Evolutionary conservation across 2,113 vertebrate genomes (phyloP).

Genomic region (Agelaius tricolor): DNA sequence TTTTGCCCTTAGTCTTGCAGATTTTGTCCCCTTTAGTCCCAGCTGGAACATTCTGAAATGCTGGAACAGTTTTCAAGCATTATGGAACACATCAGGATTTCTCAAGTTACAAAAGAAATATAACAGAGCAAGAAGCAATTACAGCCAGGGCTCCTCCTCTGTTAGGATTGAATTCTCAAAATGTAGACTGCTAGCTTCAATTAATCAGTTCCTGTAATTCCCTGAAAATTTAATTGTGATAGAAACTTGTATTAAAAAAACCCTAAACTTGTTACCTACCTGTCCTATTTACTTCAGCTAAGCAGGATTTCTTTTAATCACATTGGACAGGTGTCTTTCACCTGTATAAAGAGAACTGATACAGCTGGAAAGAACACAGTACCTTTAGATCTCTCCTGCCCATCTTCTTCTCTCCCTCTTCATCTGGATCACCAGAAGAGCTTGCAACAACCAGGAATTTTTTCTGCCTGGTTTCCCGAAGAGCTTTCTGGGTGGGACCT

Average conservation of each 20-base stretch:
- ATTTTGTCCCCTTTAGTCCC: neutral
- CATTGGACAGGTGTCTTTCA: neutral
- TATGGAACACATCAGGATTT: neutral
- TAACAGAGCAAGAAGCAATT: neutral
- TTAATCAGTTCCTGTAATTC: neutral
- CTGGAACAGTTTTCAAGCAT: neutral
- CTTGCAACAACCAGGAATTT: neutral
- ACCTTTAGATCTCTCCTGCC: slow-evolving; percentile 54
- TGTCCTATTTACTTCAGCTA: neutral
- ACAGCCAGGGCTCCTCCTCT: neutral
- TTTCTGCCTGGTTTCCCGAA: slow-evolving; percentile 63
- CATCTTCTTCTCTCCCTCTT: slow-evolving; percentile 30
- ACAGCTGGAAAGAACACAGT: neutral
- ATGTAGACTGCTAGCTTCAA: neutral
- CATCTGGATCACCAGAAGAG: neutral
- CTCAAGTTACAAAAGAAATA: neutral
- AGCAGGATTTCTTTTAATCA: neutral
- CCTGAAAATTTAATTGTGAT: neutral
- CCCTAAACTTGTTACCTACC: neutral
- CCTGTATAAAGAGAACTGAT: neutral
- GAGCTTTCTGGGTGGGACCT: slow-evolving; percentile 57
- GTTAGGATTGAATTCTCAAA: neutral
- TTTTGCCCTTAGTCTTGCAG: neutral
- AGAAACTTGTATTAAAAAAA: neutral
- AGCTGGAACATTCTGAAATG: neutral